phyloP scores from a whole-genome alignment of 2,888 invertebrate genomes.

The Melinopterus prodromus region DNA sequence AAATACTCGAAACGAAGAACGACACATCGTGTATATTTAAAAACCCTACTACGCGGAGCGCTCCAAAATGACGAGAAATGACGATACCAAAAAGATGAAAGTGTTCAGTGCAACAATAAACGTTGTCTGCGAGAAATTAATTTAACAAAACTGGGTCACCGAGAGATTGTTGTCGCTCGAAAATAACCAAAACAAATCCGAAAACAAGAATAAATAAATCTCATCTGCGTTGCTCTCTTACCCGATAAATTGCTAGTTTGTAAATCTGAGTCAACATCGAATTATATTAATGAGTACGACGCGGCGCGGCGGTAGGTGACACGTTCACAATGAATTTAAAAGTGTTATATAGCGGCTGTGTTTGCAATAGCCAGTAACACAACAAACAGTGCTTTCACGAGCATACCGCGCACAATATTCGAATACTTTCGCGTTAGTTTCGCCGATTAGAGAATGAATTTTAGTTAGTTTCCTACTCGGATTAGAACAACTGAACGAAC shows the following conservation, averaged over 20 bases:
- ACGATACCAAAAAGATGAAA: background rate
- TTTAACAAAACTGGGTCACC: background rate
- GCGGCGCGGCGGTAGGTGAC: background rate
- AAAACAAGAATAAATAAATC: background rate
- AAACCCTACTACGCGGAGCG: no score
- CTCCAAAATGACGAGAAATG: background rate
- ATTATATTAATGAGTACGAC: background rate
- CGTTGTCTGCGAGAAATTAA: background rate
- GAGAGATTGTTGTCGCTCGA: background rate
- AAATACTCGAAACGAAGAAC: no score
- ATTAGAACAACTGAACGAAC: background rate
- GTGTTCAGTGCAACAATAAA: background rate
- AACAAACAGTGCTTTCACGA: background rate
- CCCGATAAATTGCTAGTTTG: background rate
- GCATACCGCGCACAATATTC: background rate
- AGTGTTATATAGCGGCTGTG: background rate
- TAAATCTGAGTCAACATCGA: background rate
- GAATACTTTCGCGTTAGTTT: background rate
- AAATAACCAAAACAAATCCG: background rate
- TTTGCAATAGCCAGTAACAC: background rate
- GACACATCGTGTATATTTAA: no score
- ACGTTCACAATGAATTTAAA: conserved; percentile 4
- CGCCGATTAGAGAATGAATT: background rate
- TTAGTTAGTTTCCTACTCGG: background rate
- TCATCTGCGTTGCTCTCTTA: background rate